Base-by-base conservation (phyloP, 2,113 vertebrate species). In the Setophaga petechia region DNA sequence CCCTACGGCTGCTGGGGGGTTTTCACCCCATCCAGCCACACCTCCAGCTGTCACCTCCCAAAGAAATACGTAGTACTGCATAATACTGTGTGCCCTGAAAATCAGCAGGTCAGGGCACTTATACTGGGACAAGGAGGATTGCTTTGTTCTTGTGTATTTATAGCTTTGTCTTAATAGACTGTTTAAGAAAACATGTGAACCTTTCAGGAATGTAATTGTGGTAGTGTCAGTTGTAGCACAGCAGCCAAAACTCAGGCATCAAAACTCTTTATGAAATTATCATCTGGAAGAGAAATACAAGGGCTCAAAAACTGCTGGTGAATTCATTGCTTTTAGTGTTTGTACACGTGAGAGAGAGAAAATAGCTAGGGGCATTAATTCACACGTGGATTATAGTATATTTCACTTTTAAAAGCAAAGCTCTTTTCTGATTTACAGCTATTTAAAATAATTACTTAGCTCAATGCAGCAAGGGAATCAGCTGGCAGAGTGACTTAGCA, bases 361-460 rank as follows among this genome's bases (percentile, higher is more conserved):
- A 97, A 86, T 85, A 93, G 83, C 87, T 87, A 84, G 46, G 55
- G 61, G 81, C 68, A 73, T 63, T 95, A 91, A 95, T 96, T 97
- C 94, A 92, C 79, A 92, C 51, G 5, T 75, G 73, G 84, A 92
- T 94, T 90, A 91, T 67, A 66, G 68, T 95, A 33, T 77, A 93
- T 88, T 97, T 95, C 84, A 82, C 91, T 84, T 91, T 71, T 82
- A 91, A 93, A 90, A 95, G 67, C 52, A 39, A 97, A 96, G 80
- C 43, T 84, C 59, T 90, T 95, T 88, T 89, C 94, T 86, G 46
- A 95, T 96, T 94, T 85, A 96, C 65, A 83, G 90, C 95, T 94
- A 95, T 96, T 98, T 97, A 89, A 97, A 97, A 95, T 96, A 94
- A 97, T 97, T 97, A 93, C 91, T 94, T 91, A 86, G 61, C 85